Percentiles rank a stretch among this genome's conserved stretches.
Evolutionary conservation across 2,797 vertebrate species (phyloP).

Genomic region (Sebastes nivosus): DNA sequence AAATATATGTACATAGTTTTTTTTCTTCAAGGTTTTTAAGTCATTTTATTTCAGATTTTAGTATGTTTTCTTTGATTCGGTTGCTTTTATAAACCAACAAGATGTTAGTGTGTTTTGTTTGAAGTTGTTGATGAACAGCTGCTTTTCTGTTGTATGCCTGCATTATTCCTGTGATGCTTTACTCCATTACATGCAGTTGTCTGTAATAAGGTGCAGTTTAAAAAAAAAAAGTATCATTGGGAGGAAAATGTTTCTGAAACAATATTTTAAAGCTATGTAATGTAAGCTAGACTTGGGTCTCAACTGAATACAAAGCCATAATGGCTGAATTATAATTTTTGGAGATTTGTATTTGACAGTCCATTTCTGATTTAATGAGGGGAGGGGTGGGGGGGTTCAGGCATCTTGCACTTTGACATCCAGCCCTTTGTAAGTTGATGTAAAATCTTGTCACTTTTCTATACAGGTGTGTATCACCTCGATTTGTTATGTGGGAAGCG

Average conservation of each 20-base stretch:
- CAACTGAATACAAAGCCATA: conserved; percentile 80
- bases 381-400: conserved; percentile 15
- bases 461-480: conserved; percentile 67
- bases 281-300: conserved; percentile 68
- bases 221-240: conserved; percentile 54
- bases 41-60: conserved; percentile 90
- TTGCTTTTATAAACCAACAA: conserved; percentile 78
- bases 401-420: conserved; percentile 80
- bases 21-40: conserved; percentile 92
- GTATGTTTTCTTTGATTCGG: conserved; percentile 93
- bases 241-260: conserved; percentile 71
- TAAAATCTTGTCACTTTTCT: conserved; percentile 80
- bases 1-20: conserved; percentile 88
- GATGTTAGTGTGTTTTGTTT: conserved; percentile 71
- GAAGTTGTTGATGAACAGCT: conserved; percentile 62
- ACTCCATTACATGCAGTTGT: conserved; percentile 76
- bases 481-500: conserved; percentile 62
- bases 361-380: conserved; percentile 49
- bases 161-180: conserved; percentile 77
- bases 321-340: conserved; percentile 70
- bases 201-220: conserved; percentile 75
- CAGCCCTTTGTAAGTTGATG: conserved; percentile 79
- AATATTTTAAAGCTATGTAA: conserved; percentile 71
- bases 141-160: conserved; percentile 76
- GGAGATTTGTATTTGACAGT: conserved; percentile 72